A percentile compares a stretch with the other conserved stretches of the same genome.
Evolutionary conservation across 2,888 invertebrate species (phyloP).

Genomic region (Lysandra coridon): DNA sequence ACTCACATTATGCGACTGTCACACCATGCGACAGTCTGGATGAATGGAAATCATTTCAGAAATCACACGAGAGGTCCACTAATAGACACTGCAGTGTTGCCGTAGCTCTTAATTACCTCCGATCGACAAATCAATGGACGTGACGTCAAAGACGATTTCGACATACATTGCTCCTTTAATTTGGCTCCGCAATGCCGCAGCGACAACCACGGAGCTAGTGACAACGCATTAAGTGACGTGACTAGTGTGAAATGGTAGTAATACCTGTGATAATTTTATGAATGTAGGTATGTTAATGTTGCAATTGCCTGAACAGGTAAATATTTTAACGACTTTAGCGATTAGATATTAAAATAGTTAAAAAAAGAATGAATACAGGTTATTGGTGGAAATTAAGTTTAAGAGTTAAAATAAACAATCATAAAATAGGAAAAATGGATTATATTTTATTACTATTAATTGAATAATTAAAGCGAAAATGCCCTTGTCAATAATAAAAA

Average conservation of each 20-base stretch:
- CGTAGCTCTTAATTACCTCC: slow-evolving; percentile 35
- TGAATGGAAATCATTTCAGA: slow-evolving; percentile 16
- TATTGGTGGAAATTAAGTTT: too few species aligned
- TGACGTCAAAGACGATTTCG: slow-evolving; percentile 35
- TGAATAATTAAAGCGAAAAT: background rate
- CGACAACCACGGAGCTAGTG: slow-evolving; percentile 8
- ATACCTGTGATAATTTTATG: background rate
- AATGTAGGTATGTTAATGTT: too few species aligned
- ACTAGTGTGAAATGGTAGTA: slow-evolving; percentile 30
- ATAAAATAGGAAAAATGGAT: too few species aligned
- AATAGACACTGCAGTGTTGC: slow-evolving; percentile 29
- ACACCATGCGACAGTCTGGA: background rate
- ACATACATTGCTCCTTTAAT: slow-evolving; percentile 36
- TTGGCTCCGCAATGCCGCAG: slow-evolving; percentile 32
- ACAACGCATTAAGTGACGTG: slow-evolving; percentile 32
- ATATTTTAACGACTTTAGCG: too few species aligned
- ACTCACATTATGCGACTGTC: background rate
- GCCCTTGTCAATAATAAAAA: background rate
- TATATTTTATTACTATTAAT: too few species aligned
- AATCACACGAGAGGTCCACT: slow-evolving; percentile 26
- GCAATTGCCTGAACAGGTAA: too few species aligned
- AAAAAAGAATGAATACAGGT: too few species aligned
- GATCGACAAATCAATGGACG: slow-evolving; percentile 34
- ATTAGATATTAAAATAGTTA: too few species aligned
- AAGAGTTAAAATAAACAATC: too few species aligned